Base-by-base conservation (phyloP, 2,888 invertebrate species). In the Tetragonula carbonaria region DNA sequence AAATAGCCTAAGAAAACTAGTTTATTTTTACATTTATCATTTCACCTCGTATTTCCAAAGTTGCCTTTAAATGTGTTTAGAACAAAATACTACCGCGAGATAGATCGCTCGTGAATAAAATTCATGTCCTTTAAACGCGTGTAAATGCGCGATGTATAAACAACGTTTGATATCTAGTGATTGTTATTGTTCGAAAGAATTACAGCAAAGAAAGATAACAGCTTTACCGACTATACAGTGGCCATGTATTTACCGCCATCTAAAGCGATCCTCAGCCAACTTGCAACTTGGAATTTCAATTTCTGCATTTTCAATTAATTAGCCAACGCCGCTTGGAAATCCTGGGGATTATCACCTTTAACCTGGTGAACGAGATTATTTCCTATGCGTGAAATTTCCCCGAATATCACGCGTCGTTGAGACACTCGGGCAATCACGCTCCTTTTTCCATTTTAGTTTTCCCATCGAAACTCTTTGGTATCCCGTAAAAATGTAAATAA, bases 161-260 rank as follows among this genome's bases (percentile, higher is more conserved):
- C 21, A 71, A 55, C 1, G n/a, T 55, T 67, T 16, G 16, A 45
- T 45, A 3, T 16, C 33, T 66, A 4, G 59, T 21, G 6, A 55
- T 53, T 16, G 6, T 23, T 18, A 4, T 18, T 55, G 33, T 50
- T 16, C 16, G 8, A 59, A 66, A 70, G 65, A 50, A 66, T 18
- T 55, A 14, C 62, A 82, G 84, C 74, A 86, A 87, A 59, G 38
- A 80, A 67, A 84, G 87, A 78, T 80, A 80, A 74, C 89, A 78
- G 65, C 80, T 66, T 90, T 90, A 90, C 87, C 90, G 90, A 85
- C 90, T 50, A 75, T 14, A 51, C 33, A 80, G 67, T 72, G 57
- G 67, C 71, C 79, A 81, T 78, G 89, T 87, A 81, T 83, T 88
- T 87, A 90, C 84, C 89, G 89, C 90, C 90, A 90, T 90, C 90